A percentile compares a stretch with the other conserved stretches of the same genome.
phyloP scores from a whole-genome alignment of 2,888 invertebrate species.

The Apamea epomidion region DNA sequence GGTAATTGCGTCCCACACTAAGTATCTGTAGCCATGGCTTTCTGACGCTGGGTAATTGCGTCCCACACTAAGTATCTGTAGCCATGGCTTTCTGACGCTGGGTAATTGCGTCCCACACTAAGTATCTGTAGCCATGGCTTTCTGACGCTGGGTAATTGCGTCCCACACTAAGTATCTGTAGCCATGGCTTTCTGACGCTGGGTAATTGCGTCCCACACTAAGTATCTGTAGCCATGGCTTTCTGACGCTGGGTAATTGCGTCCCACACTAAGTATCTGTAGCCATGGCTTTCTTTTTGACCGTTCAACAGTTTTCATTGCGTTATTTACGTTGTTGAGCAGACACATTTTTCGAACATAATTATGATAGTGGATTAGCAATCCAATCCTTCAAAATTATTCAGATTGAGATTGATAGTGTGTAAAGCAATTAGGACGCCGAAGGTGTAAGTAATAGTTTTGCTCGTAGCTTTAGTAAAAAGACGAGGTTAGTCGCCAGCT shows the following conservation, averaged over 20 bases:
- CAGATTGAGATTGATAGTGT: background rate
- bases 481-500: background rate
- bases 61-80: too few relatives aligned
- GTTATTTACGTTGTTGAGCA: too few relatives aligned
- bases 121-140: too few relatives aligned
- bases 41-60: background rate
- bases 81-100: background rate
- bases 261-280: background rate
- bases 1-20: background rate
- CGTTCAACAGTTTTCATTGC: background rate
- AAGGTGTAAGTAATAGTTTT: background rate
- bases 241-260: background rate
- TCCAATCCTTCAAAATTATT: background rate
- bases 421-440: background rate
- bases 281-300: background rate
- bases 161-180: too few relatives aligned
- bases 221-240: too few relatives aligned
- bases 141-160: background rate
- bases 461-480: background rate
- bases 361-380: too few relatives aligned
- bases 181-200: background rate
- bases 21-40: too few relatives aligned
- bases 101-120: background rate
- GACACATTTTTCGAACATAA: too few relatives aligned
- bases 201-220: background rate